Base-by-base conservation (phyloP, 1,140 invertebrate species). In the Archegozetes longisetosus region DNA sequence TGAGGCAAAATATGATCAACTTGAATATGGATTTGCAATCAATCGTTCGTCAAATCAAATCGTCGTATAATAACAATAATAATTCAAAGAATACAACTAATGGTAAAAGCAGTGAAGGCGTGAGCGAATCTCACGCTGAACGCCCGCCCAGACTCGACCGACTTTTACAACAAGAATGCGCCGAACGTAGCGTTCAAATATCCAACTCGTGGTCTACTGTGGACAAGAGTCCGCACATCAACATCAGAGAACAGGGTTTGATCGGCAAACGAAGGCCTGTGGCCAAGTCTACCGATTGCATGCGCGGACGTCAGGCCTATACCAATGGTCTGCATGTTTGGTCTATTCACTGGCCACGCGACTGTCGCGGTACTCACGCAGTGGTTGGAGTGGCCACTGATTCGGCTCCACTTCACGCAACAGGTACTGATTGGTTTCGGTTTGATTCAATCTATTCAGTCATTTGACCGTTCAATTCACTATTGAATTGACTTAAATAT, bases 241-340 rank as follows among this genome's bases (percentile, higher is more conserved):
- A 96, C 75, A 93, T 98, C 62, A 97, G 97, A 77, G 82, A 94
- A 66, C 91, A 97, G 67, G 92, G 89, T 73, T 76, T 96, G 69
- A 97, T 93, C 68, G 94, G 98, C 77, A 93, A 98, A 74, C 82
- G 91, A 20, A 92, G 97, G 74, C 94, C 94, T 26, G 93, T 97
- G 23, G 93, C 94, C 63, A 94, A 98, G 76, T 94, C 89, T 72
- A 98, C 94, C 64, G 94, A 98, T 76, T 96, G 92, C 71, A 96
- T 98, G 72, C 86, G 90, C 70, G 93, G 93, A 51, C 81, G 97
- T 68, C 92, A 96, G 74, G 88, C 40, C 48, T 58, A 58, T 25
- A 58, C 46, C n/a, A 51, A 6, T 17, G 57, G 57, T 25, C 47
- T 58, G 2, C 57, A 58, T 40, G 73, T 92, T 51, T 96, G 92